A percentile compares a stretch with the other conserved stretches of the same genome.
Conservation (phyloP, 64 coral and sea anemone species). For the Dendrophyllia cribrosa region DNA sequence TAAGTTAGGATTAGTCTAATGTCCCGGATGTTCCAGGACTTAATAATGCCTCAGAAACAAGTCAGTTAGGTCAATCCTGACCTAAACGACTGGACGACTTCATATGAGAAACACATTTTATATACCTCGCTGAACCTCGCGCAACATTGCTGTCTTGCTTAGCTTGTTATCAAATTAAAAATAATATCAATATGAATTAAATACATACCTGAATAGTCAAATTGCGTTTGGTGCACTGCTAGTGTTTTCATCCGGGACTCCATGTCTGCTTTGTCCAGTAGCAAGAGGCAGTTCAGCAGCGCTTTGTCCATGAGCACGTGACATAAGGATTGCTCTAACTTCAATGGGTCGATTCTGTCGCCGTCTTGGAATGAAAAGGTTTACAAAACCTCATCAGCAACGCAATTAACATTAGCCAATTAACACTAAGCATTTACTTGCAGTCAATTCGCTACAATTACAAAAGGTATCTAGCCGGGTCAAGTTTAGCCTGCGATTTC, state of each 20-base stretch:
- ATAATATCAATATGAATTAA: no score
- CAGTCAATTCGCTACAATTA: neutral
- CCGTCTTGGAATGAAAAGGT: neutral
- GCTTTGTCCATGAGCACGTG: slow-evolving; percentile 98
- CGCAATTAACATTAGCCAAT: neutral
- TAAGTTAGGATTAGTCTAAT: no score
- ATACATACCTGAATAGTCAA: slow-evolving; percentile 47
- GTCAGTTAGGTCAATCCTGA: no score
- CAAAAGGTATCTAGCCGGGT: no score
- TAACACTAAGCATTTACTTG: neutral
- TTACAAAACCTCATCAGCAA: neutral
- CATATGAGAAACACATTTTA: no score
- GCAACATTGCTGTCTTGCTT: no score
- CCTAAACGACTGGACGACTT: no score
- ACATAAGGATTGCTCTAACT: slow-evolving; percentile 86
- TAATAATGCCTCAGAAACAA: no score
- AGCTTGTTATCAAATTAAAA: no score
- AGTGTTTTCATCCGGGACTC: slow-evolving; percentile 72
- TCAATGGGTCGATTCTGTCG: slow-evolving; percentile 32
- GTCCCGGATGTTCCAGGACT: no score
- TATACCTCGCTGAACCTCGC: no score
- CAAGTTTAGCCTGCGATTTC: no score
- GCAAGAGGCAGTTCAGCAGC: slow-evolving; percentile 86
- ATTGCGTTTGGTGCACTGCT: slow-evolving; percentile 7
- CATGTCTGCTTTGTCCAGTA: slow-evolving; percentile 94